These are phyloP conservation scores for Notodonta ziczac DNA, from an alignment of 2,888 invertebrate genomes.

Conservation along the genomic window DNA sequence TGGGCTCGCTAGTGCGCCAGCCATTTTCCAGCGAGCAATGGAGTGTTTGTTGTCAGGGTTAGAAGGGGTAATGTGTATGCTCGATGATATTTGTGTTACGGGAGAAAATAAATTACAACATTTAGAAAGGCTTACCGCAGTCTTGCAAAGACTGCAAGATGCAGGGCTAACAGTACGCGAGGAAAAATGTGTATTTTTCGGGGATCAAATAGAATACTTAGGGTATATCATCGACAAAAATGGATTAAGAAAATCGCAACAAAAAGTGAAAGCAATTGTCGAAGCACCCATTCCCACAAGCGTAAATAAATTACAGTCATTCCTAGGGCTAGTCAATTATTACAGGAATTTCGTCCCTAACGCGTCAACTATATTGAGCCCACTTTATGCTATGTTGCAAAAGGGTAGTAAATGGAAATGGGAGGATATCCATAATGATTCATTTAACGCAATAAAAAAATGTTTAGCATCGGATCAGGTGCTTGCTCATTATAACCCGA, in stretches of 20 bases:
- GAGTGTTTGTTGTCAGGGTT: slow-evolving; percentile 13
- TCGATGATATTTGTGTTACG: slow-evolving; percentile 16
- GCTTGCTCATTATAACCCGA: not conserved
- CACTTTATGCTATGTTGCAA: slow-evolving; percentile 24
- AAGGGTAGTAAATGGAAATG: slow-evolving; percentile 19
- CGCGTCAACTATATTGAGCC: slow-evolving; percentile 19
- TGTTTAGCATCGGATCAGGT: slow-evolving; percentile 16
- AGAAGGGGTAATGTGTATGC: slow-evolving; percentile 15
- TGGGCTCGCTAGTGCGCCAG: slow-evolving; percentile 16
- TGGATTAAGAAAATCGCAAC: slow-evolving; percentile 12
- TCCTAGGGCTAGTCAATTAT: slow-evolving; percentile 34
- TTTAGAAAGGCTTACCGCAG: slow-evolving; percentile 4
- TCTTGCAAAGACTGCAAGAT: slow-evolving; percentile 8
- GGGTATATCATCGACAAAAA: slow-evolving; percentile 18
- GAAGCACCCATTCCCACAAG: slow-evolving; percentile 22
- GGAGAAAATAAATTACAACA: not conserved
- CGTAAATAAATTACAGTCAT: slow-evolving; percentile 30
- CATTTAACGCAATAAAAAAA: slow-evolving; percentile 24
- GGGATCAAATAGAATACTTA: slow-evolving; percentile 20
- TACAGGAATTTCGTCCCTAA: slow-evolving; percentile 23
- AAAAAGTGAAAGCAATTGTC: slow-evolving; percentile 24
- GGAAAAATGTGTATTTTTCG: slow-evolving; percentile 26
- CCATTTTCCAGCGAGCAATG: slow-evolving; percentile 19
- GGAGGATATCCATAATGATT: slow-evolving; percentile 5
- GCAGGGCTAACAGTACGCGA: slow-evolving; percentile 14